Evolutionary conservation across 2,797 vertebrate genomes (phyloP), one percentile per base, ranked within the genome.

Genomic region (Anisognathus igniventris): DNA sequence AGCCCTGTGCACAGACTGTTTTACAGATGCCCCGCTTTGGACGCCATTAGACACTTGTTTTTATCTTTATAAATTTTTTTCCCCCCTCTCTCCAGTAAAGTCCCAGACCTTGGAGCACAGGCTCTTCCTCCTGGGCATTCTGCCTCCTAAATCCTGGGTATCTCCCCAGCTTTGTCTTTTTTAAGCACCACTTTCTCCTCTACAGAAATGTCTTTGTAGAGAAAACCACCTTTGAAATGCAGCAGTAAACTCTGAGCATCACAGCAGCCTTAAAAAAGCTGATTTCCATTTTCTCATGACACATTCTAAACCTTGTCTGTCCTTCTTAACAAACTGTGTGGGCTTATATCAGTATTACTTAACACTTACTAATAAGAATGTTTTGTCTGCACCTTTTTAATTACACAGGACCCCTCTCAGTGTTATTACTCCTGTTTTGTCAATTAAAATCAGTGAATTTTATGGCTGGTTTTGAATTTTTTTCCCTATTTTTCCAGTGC

Each of bases 11-110:
- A 82, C 89, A 93, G 94, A 61, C 87, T 96, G 93, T 88, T 96
- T 87, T 90, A 93, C 93, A 96, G 94, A 97, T 97, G 95, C 95
- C 95, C 92, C 3, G 64, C 74, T 92, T 96, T 96, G 92, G 90
- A 97, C 77, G 15, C 88, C 90, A 64, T 91, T 68, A 90, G 75
- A 95, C 93, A 78, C 87, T 94, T 92, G 88, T 45, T 96, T 96
- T 96, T 93, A 92, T 94, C 94, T 95, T 91, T 54, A 40, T 67
- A n/a, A 67, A 4, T 24, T 47, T 44, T 40, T 48, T 54, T 53
- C 42, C 8, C 0, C 0, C 1, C 5, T 0, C 1, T 24, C 78
- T 61, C 61, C 68, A 85, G 56, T 72, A 8, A 91, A 92, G 54
- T 23, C 58, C 57, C 79, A 95, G 86, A 54, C 45, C 64, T 78